These are phyloP conservation scores for Desmophyllum pertusum DNA, from an alignment of 92 coral and sea anemone species.

Conservation along the genomic window DNA sequence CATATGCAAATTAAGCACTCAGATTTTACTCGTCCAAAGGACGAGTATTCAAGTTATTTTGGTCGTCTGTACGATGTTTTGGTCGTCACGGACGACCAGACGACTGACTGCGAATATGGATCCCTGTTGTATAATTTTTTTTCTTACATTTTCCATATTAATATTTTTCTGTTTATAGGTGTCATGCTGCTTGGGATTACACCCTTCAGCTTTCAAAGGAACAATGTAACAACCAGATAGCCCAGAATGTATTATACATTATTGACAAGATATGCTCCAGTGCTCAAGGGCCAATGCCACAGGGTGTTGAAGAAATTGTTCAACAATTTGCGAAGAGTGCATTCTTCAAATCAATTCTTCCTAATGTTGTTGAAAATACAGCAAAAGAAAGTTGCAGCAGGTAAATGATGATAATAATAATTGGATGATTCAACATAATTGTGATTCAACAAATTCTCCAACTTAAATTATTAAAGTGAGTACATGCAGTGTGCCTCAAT, in stretches of 20 bases:
- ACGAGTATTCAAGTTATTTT: too few relatives aligned
- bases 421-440: background rate
- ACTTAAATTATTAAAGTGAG: too few relatives aligned
- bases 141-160: background rate
- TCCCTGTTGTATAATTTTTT: background rate
- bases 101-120: background rate
- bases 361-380: background rate
- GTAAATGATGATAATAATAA: background rate
- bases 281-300: constrained; percentile 2
- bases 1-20: too few relatives aligned
- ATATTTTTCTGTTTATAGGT: background rate
- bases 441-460: background rate
- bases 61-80: too few relatives aligned
- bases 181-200: constrained; percentile 38
- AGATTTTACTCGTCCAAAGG: background rate
- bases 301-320: background rate
- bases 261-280: constrained; percentile 8
- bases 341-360: constrained; percentile 10
- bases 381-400: background rate
- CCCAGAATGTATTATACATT: background rate
- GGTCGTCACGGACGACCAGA: too few relatives aligned
- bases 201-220: constrained; percentile 27
- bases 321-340: constrained; percentile 2
- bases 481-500: too few relatives aligned
- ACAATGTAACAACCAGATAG: background rate